Evolutionary conservation across 2,888 invertebrate species (phyloP).

Genomic region (Euplexia lucipara): DNA sequence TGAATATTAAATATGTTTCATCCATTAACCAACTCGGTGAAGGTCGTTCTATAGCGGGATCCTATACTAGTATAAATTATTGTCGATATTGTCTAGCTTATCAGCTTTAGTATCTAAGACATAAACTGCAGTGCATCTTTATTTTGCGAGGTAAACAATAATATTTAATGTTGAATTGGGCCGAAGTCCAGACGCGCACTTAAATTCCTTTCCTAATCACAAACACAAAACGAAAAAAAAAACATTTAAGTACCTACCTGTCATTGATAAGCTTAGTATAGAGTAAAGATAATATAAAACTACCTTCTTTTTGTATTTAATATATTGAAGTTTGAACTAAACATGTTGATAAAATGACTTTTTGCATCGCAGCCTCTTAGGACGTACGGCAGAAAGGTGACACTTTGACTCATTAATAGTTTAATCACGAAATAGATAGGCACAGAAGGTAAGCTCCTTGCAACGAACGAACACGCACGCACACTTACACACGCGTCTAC

Average conservation of each 20-base stretch:
- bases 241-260: conserved; percentile 22
- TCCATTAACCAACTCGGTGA: too few species aligned
- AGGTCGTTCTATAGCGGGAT: too few species aligned
- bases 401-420: conserved; percentile 71
- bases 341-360: conserved; percentile 76
- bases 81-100: neutral
- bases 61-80: neutral
- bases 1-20: too few species aligned
- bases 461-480: conserved; percentile 4
- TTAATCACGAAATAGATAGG: conserved; percentile 37
- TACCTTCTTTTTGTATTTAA: conserved; percentile 45
- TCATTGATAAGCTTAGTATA: conserved; percentile 17
- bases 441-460: conserved; percentile 10
- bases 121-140: conserved; percentile 35
- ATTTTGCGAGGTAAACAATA: conserved; percentile 52
- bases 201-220: conserved; percentile 31
- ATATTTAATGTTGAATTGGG: conserved; percentile 7
- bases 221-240: conserved; percentile 28
- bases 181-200: conserved; percentile 35
- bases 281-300: conserved; percentile 33
- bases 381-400: conserved; percentile 89
- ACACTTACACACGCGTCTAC: conserved; percentile 12
- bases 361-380: conserved; percentile 89
- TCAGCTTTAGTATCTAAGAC: neutral
- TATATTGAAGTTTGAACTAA: conserved; percentile 59